These are phyloP conservation scores for Nysson spinosus DNA, from an alignment of 2,888 invertebrate species.

Conservation along the genomic window DNA sequence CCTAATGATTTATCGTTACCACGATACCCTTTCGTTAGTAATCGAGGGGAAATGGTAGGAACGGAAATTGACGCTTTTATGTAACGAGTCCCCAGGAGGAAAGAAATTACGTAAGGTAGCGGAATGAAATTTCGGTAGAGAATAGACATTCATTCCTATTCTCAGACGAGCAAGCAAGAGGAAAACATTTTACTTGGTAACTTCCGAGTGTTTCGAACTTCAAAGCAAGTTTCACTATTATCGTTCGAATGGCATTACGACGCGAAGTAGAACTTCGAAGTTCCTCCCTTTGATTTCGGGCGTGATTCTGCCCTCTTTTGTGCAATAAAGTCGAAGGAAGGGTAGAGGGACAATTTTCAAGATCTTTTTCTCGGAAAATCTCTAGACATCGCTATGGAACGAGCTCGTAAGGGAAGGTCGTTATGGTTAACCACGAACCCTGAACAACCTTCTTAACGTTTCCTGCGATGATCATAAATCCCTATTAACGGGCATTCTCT, in stretches of 20 bases:
- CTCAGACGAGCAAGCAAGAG: too few relatives aligned
- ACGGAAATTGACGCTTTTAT: too few relatives aligned
- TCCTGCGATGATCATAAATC: constrained; percentile 56
- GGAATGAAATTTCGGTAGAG: too few relatives aligned
- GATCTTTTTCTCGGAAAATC: constrained; percentile 24
- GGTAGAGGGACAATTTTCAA: constrained; percentile 26
- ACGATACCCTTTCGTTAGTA: too few relatives aligned
- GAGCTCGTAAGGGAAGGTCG: constrained; percentile 36
- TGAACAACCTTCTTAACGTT: constrained; percentile 44
- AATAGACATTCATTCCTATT: too few relatives aligned
- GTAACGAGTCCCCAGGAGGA: too few relatives aligned
- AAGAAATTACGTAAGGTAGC: too few relatives aligned
- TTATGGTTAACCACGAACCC: constrained; percentile 48
- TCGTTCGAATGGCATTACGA: too few relatives aligned
- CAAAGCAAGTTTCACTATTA: too few relatives aligned
- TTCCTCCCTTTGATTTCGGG: constrained; percentile 23
- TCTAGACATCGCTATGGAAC: constrained; percentile 20
- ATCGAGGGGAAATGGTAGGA: too few relatives aligned
- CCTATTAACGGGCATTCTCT: constrained; percentile 53
- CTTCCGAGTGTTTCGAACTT: background rate
- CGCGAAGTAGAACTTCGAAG: constrained; percentile 8
- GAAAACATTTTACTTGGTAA: too few relatives aligned
- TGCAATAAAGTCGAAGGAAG: constrained; percentile 1
- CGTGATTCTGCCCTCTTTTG: constrained; percentile 17
- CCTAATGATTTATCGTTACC: too few relatives aligned